Evolutionary conservation across 1,140 invertebrate genomes (phyloP).

Genomic region (Homalodisca vitripennis): DNA sequence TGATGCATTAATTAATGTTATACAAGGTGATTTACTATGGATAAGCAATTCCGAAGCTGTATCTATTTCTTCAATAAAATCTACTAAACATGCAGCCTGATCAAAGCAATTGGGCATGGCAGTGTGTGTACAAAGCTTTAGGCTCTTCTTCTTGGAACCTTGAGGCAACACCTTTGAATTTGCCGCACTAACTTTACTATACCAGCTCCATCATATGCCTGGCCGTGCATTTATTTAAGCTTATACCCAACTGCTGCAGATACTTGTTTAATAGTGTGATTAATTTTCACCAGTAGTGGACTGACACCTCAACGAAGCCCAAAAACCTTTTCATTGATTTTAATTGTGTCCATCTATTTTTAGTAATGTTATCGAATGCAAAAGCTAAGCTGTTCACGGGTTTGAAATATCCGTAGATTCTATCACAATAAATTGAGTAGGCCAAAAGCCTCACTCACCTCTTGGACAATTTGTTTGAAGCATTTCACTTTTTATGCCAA

Average conservation of each 20-base stretch:
- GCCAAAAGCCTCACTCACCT: background rate
- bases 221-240: background rate
- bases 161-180: background rate
- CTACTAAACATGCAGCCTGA: background rate
- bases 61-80: background rate
- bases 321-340: background rate
- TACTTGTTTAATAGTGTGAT: background rate
- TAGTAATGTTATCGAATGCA: background rate
- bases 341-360: background rate
- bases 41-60: background rate
- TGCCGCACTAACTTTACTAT: background rate
- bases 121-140: background rate
- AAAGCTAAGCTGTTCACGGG: background rate
- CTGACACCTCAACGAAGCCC: background rate
- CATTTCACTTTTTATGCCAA: background rate
- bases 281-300: background rate
- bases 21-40: background rate
- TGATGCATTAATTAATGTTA: background rate
- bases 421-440: background rate
- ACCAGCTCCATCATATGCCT: background rate
- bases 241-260: background rate
- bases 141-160: background rate
- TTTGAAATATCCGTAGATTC: background rate
- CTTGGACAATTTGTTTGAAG: background rate
- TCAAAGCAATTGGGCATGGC: background rate